A percentile compares a stretch with the other conserved stretches of the same genome.
Evolutionary conservation across 1,140 invertebrate genomes (phyloP).

Genomic region (Anadara kagoshimensis): DNA sequence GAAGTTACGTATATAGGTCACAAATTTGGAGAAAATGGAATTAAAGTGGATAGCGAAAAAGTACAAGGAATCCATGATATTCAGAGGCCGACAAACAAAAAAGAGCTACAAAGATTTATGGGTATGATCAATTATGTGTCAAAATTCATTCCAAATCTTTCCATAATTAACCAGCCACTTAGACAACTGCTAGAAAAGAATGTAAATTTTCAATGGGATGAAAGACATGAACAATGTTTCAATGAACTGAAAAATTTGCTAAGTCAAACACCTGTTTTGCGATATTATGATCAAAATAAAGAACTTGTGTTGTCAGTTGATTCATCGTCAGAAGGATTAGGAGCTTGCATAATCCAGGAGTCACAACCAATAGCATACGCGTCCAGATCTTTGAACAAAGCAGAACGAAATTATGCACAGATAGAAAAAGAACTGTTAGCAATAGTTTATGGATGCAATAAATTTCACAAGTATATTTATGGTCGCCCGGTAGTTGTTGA

Average conservation of each 20-base stretch:
- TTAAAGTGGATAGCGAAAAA: too few species aligned
- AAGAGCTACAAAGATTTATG: conserved; percentile 14
- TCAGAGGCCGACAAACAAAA: too few species aligned
- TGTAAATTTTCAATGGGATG: conserved; percentile 20
- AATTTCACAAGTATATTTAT: conserved; percentile 76
- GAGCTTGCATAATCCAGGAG: conserved; percentile 60
- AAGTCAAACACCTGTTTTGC: conserved; percentile 3
- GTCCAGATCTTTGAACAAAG: conserved; percentile 61
- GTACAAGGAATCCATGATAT: too few species aligned
- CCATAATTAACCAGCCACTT: conserved; percentile 55
- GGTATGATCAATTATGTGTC: conserved; percentile 37
- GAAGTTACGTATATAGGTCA: too few species aligned
- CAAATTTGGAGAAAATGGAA: too few species aligned
- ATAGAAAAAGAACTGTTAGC: conserved; percentile 64
- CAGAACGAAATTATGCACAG: conserved; percentile 69
- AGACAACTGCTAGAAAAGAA: conserved; percentile 33
- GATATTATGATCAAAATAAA: conserved; percentile 62
- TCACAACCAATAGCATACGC: conserved; percentile 66
- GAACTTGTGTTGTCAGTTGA: conserved; percentile 64
- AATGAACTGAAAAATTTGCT: conserved; percentile 8
- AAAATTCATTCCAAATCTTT: conserved; percentile 67
- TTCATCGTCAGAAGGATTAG: conserved; percentile 65
- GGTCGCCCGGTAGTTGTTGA: conserved; percentile 57
- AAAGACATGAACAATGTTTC: conserved; percentile 1
- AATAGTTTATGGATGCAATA: conserved; percentile 69